phyloP scores from a whole-genome alignment of 2,113 vertebrate genomes.

The Hippocampus barbouri region DNA sequence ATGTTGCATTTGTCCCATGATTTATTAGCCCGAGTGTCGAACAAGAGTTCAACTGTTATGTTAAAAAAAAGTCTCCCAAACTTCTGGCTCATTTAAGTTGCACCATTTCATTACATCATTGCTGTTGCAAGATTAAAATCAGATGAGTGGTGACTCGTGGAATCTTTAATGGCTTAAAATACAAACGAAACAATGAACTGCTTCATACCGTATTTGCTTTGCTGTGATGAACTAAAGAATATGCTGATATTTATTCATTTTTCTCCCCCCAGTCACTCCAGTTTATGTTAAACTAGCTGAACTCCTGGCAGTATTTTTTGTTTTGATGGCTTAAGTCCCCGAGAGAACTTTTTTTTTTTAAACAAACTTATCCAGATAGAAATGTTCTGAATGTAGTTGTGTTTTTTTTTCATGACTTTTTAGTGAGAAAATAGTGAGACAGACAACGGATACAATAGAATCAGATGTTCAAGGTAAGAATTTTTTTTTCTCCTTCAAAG shows the following conservation, averaged over 20 bases:
- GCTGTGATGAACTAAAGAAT: background rate
- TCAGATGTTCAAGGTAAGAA: background rate
- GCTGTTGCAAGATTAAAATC: background rate
- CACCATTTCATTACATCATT: background rate
- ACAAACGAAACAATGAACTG: background rate
- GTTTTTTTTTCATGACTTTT: background rate
- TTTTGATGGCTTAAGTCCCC: background rate
- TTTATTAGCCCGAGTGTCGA: background rate
- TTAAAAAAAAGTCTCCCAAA: background rate
- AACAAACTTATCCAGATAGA: background rate
- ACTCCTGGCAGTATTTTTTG: background rate
- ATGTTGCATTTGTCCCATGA: background rate
- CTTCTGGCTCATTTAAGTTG: background rate
- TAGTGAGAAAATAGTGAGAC: background rate
- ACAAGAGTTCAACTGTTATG: background rate
- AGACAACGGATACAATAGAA: background rate
- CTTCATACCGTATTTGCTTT: background rate
- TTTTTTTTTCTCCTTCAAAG: slow-evolving; percentile 7
- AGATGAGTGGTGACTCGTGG: background rate
- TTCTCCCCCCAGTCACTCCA: background rate
- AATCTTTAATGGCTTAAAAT: background rate
- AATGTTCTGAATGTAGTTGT: background rate
- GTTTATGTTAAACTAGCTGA: background rate
- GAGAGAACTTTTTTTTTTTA: background rate
- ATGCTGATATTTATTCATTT: background rate